phyloP scores from a whole-genome alignment of 2,113 vertebrate genomes.

The Vombatus ursinus region DNA sequence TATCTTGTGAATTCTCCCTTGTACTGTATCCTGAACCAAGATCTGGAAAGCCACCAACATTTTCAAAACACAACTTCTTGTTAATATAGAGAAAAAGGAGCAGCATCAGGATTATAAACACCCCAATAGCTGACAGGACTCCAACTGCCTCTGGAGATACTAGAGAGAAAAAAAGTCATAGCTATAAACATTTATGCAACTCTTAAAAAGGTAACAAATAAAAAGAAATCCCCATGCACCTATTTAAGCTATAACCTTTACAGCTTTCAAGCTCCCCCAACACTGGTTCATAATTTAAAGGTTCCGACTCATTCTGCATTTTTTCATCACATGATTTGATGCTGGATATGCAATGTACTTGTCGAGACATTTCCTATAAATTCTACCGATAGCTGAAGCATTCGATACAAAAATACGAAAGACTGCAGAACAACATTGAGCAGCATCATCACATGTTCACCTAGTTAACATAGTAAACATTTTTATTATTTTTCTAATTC shows the following conservation, averaged over 20 bases:
- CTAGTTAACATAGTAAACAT: neutral
- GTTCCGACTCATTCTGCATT: neutral
- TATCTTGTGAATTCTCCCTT: conserved; percentile 89
- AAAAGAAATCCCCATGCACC: conserved; percentile 50
- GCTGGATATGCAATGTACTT: conserved; percentile 5
- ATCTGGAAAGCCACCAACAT: conserved; percentile 91
- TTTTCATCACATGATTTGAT: conserved; percentile 23
- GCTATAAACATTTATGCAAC: conserved; percentile 49
- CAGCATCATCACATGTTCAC: neutral
- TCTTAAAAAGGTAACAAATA: conserved; percentile 44
- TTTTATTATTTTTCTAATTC: neutral
- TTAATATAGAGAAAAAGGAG: conserved; percentile 97
- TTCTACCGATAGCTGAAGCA: neutral
- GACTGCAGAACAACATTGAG: conserved; percentile 38
- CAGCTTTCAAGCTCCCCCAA: neutral
- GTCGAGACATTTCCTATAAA: conserved; percentile 15
- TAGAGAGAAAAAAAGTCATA: conserved; percentile 83
- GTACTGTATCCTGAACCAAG: conserved; percentile 91
- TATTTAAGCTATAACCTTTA: conserved; percentile 46
- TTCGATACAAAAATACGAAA: conserved; percentile 13
- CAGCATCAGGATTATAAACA: conserved; percentile 95
- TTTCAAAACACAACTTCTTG: conserved; percentile 96
- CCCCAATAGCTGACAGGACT: conserved; percentile 94
- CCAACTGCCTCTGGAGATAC: conserved; percentile 98
- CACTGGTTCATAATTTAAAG: neutral